Percentiles rank a stretch among this genome's conserved stretches.
phyloP scores from a whole-genome alignment of 2,113 vertebrate genomes.

The Leucopsar rothschildi region DNA sequence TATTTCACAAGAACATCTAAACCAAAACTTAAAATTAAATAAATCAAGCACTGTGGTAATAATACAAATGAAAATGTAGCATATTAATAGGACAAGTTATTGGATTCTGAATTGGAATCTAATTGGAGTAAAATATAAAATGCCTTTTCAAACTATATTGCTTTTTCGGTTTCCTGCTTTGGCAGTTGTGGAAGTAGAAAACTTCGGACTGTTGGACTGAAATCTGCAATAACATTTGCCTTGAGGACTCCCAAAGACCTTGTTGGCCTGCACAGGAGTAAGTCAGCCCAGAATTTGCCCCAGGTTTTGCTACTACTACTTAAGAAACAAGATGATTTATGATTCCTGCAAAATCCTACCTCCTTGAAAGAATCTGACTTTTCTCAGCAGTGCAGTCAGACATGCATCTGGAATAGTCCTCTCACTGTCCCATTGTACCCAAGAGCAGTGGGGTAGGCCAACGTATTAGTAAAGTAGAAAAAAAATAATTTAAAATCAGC shows the following conservation, averaged over 20 bases:
- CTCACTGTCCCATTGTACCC: not conserved
- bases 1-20: constrained; percentile 48
- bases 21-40: constrained; percentile 45
- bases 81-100: constrained; percentile 43
- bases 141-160: constrained; percentile 25
- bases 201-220: not conserved
- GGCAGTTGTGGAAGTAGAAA: constrained; percentile 32
- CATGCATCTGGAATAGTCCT: not conserved
- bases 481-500: not conserved
- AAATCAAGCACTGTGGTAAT: constrained; percentile 49
- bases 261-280: not conserved
- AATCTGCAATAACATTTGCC: constrained; percentile 42
- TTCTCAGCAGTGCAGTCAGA: not conserved
- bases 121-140: constrained; percentile 41
- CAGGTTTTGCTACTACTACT: not conserved
- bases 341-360: not conserved
- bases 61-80: constrained; percentile 33
- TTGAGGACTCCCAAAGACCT: constrained; percentile 36
- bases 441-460: not conserved
- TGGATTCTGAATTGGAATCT: constrained; percentile 54
- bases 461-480: not conserved
- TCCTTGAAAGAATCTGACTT: not conserved
- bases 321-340: constrained; percentile 18
- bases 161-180: constrained; percentile 45
- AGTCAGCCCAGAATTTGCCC: constrained; percentile 12